Evolutionary conservation across 1,140 invertebrate genomes (phyloP), one percentile per base, ranked within the genome.

Genomic region (Zelostemma sp.): DNA sequence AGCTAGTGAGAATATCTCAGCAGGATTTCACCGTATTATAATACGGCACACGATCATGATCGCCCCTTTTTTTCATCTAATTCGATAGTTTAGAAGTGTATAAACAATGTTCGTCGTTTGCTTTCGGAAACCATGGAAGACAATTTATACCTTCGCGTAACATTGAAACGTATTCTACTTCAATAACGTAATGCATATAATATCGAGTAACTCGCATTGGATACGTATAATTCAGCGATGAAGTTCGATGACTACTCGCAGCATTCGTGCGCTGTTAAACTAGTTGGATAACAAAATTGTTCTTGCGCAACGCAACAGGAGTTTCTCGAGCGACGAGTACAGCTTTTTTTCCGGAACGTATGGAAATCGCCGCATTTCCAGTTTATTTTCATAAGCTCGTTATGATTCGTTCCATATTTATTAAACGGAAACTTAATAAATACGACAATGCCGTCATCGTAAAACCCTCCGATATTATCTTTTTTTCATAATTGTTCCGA

Each of bases 161-260:
- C 21, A 55, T 66, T 55, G 35, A 45, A 56, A 43, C 21, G 21
- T 21, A 63, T 59, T 59, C 55, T 50, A 35, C 11, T 45, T 56
- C 47, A 35, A 33, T 48, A 70, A 57, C 48, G 57, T 70, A 65
- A 70, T 70, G 47, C 58, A 48, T 65, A 57, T 64, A 69, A 69
- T 69, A 31, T 38, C 40, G 40, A 12, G 45, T 50, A 64, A 60
- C 47, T 69, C 55, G 58, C n/a, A 60, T 61, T 40, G 43, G 11
- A 50, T 50, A 31, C 45, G n/a, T 45, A 49, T 62, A 57, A 61
- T 68, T 45, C 19, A 8, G 12, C 51, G 21, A 14, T 19, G 5
- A 4, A n/a, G 16, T 45, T 17, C 21, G 41, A 51, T 49, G 50
- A 25, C 19, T 48, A 25, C 19, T 48, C 25, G 14, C 46, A 57